Evolutionary conservation across 2,888 invertebrate species (phyloP).

Genomic region (Lasioglossum leucozonium): DNA sequence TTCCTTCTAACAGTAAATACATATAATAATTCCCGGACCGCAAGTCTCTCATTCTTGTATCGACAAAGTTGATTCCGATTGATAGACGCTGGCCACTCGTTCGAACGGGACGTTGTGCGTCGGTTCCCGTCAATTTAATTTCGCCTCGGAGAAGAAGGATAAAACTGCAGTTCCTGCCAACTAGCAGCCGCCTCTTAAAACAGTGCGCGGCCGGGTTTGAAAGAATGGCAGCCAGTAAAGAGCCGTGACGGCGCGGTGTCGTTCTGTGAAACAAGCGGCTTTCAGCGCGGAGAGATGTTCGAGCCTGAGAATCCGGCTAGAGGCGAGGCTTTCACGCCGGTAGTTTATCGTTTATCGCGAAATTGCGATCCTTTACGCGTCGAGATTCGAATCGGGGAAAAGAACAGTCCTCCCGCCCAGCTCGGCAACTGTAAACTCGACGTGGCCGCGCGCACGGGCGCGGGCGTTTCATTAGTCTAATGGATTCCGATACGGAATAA

Average conservation of each 20-base stretch:
- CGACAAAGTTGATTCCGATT: neutral
- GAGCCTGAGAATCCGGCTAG: neutral
- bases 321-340: constrained; percentile 15
- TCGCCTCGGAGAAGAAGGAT: neutral
- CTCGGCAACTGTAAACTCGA: constrained; percentile 15
- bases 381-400: constrained; percentile 23
- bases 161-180: neutral
- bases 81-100: too few relatives aligned
- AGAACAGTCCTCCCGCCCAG: neutral
- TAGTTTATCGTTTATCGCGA: constrained; percentile 21
- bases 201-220: neutral
- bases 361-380: constrained; percentile 7
- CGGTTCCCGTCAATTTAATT: neutral
- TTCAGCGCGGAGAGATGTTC: neutral
- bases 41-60: too few relatives aligned
- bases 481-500: constrained; percentile 54
- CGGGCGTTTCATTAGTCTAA: constrained; percentile 64
- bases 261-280: neutral
- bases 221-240: neutral
- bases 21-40: too few relatives aligned
- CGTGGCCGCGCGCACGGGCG: constrained; percentile 16
- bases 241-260: neutral
- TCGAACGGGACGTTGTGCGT: too few relatives aligned
- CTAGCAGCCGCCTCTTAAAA: neutral
- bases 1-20: too few relatives aligned